A percentile compares a stretch with the other conserved stretches of the same genome.
These are phyloP conservation scores for Drosophila nigricruria DNA, from an alignment of 2,888 invertebrate species.

Conservation along the genomic window DNA sequence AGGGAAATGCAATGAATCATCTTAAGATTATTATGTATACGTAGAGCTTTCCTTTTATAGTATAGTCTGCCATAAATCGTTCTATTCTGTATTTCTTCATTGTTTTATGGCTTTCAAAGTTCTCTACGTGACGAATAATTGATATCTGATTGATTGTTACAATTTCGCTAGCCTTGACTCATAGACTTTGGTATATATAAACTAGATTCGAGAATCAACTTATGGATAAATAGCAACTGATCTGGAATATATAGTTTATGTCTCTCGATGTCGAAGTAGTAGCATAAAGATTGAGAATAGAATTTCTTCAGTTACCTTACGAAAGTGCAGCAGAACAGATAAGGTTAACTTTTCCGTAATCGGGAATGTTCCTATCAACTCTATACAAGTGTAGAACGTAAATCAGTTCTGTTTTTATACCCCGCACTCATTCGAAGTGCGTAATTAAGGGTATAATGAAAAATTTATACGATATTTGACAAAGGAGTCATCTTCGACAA, in stretches of 20 bases:
- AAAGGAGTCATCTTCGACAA: too few relatives aligned
- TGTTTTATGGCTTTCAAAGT: background rate
- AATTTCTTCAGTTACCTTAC: background rate
- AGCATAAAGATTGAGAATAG: background rate
- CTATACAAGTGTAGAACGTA: conserved; percentile 33
- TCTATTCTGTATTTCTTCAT: background rate
- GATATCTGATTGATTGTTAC: background rate
- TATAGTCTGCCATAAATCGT: background rate
- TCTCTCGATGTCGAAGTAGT: background rate
- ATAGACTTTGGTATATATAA: background rate
- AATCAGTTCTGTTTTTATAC: conserved; percentile 56
- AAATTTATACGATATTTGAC: too few relatives aligned
- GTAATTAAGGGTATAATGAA: background rate
- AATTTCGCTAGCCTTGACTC: background rate
- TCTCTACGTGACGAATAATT: background rate
- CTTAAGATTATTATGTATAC: background rate
- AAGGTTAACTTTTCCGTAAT: conserved; percentile 38
- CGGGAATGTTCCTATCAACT: conserved; percentile 39
- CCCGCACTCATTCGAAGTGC: background rate
- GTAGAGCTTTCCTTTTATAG: background rate
- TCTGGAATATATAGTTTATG: background rate
- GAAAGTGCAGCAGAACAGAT: conserved; percentile 35
- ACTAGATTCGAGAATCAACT: background rate
- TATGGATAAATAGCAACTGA: too few relatives aligned
- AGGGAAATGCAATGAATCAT: background rate